Evolutionary conservation across 1,140 invertebrate genomes (phyloP), one percentile per base, ranked within the genome.

Genomic region (Glossosoma conforme): DNA sequence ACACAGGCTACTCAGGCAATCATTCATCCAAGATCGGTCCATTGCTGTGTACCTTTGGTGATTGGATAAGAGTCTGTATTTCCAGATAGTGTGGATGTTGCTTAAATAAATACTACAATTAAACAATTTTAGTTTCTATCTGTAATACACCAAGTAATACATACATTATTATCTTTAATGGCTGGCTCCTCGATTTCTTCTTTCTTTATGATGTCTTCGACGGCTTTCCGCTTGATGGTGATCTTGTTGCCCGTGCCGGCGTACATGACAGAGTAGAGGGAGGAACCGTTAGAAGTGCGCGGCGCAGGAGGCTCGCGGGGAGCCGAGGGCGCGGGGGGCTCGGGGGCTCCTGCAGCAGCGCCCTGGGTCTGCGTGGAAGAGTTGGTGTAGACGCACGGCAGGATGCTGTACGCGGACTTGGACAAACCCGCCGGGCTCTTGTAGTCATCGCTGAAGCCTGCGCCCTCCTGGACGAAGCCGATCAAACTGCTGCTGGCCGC

Each of bases 221-320:
- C 75, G 36, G 81, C 78, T 75, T 87, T 88, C 56, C 86, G 75
- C 69, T 88, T 89, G 56, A 89, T 86, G 21, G 86, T 88, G 61
- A 88, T 86, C 77, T 88, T 87, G 64, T 86, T 88, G 51, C 85
- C 85, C 55, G 80, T 80, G 14, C 84, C 85, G 52, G 84, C 80
- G 69, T 85, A 87, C 75, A 87, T 80, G 33, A 88, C 85, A 58
- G 85, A 88, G 68, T 88, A 88, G 60, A 87, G 75, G 28, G 84
- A 80, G 32, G 81, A 78, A 47, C 83, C 83, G 70, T 84, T 85
- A 35, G 80, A 79, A 17, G 82, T 75, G 41, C 75, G 74, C 66
- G 74, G 75, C 54, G 77, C 78, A 55, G 74, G 70, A 55, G 15
- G 32, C 36, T 11, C 21, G n/a, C n/a, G n/a, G 6, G 22, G 33